Conservation (phyloP, 2,888 invertebrate species). For the Clusia tigrina region DNA sequence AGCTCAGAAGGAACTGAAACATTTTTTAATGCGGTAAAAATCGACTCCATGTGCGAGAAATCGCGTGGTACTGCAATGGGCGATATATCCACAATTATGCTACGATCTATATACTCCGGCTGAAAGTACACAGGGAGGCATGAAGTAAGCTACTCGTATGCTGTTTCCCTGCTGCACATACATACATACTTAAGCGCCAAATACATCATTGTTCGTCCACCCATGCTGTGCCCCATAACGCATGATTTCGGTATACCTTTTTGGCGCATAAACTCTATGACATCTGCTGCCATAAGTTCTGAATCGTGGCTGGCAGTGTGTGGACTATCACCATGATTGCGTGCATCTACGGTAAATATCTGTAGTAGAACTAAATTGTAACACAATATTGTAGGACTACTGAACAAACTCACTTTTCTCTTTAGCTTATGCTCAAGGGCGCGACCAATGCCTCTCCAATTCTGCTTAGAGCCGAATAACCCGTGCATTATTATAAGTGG, state of each 20-base stretch:
- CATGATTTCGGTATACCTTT: constrained; percentile 71
- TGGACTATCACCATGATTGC: constrained; percentile 95
- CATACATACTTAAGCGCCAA: constrained; percentile 77
- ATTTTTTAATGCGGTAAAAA: constrained; percentile 73
- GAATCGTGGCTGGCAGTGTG: constrained; percentile 80
- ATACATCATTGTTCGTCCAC: constrained; percentile 90
- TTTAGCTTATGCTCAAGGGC: constrained; percentile 68
- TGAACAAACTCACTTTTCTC: constrained; percentile 66
- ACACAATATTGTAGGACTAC: background rate
- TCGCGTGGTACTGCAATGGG: constrained; percentile 69
- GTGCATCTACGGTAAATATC: constrained; percentile 77
- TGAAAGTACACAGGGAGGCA: too few species aligned
- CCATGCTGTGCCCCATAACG: constrained; percentile 93
- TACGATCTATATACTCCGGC: constrained; percentile 71
- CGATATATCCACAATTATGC: constrained; percentile 78
- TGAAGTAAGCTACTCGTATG: too few species aligned
- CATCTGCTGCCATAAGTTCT: constrained; percentile 77
- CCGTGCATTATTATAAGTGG: constrained; percentile 90
- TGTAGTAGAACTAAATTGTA: constrained; percentile 26
- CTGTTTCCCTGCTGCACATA: constrained; percentile 21
- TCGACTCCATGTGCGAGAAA: constrained; percentile 69
- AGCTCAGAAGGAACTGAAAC: constrained; percentile 71
- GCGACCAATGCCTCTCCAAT: constrained; percentile 85
- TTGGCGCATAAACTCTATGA: constrained; percentile 72
- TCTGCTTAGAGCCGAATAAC: constrained; percentile 83